Percentiles rank a stretch among this genome's conserved stretches.
Evolutionary conservation across 2,797 vertebrate species (phyloP).

Genomic region (Pipistrellus kuhlii): DNA sequence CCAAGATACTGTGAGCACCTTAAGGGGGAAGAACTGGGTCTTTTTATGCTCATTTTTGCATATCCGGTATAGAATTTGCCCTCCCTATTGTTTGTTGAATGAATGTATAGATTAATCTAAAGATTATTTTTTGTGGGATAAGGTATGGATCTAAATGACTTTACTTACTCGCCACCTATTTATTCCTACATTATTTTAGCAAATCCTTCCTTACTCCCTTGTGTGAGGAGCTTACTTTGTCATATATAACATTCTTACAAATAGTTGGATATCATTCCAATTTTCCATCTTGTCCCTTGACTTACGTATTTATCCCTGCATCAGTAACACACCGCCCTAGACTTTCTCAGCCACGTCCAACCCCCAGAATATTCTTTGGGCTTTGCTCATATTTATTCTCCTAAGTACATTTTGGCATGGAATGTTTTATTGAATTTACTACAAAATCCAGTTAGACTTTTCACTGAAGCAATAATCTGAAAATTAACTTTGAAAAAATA

Average conservation of each 20-base stretch:
- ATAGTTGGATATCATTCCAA: neutral
- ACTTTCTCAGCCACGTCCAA: neutral
- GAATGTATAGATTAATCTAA: neutral
- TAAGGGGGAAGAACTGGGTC: neutral
- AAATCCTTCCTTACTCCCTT: neutral
- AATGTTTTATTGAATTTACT: neutral
- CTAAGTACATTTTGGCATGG: neutral
- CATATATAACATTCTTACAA: neutral
- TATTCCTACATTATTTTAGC: neutral
- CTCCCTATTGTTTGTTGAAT: neutral
- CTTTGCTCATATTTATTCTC: constrained; percentile 33
- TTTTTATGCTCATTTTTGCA: neutral
- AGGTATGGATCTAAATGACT: neutral
- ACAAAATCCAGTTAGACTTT: neutral
- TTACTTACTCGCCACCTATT: neutral
- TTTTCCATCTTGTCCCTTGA: neutral
- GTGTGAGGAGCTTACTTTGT: neutral
- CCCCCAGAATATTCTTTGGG: neutral
- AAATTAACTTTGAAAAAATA: constrained; percentile 5
- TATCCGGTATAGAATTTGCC: neutral
- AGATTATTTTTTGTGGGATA: neutral
- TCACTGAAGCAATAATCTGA: constrained; percentile 16
- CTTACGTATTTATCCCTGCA: neutral
- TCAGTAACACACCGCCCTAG: neutral
- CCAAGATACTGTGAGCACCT: neutral